phyloP scores from a whole-genome alignment of 2,113 vertebrate species.

The Pollachius pollachius region DNA sequence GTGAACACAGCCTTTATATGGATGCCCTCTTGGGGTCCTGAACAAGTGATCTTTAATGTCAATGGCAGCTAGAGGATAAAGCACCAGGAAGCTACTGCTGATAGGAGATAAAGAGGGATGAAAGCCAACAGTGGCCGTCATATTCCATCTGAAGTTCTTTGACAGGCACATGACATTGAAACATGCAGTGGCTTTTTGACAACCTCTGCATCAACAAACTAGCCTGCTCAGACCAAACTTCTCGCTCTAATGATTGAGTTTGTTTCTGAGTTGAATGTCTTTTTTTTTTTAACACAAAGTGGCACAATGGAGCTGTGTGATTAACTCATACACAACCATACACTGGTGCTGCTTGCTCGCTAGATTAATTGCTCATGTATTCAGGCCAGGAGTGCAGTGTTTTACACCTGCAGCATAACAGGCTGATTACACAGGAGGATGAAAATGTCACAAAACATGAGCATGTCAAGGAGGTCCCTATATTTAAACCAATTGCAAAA shows the following conservation, averaged over 20 bases:
- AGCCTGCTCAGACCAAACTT: conserved; percentile 1
- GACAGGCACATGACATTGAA: conserved; percentile 15
- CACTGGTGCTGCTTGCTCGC: no score
- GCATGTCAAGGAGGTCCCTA: no score
- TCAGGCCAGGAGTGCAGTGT: no score
- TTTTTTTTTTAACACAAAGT: neutral
- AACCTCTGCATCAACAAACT: conserved; percentile 10
- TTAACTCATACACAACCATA: no score
- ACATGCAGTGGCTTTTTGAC: conserved; percentile 21
- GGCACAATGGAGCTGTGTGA: conserved; percentile 3
- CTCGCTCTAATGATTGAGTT: neutral
- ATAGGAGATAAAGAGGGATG: conserved; percentile 21
- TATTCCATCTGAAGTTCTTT: conserved; percentile 18
- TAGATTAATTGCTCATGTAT: no score
- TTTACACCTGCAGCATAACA: no score
- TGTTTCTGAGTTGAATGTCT: neutral
- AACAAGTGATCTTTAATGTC: conserved; percentile 29
- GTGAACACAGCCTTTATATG: conserved; percentile 8
- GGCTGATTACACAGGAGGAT: no score
- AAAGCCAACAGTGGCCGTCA: conserved; percentile 9
- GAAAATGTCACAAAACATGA: no score
- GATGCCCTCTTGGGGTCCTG: conserved; percentile 6
- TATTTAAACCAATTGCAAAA: no score
- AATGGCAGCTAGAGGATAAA: conserved; percentile 22
- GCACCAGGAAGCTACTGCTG: conserved; percentile 26